Evolutionary conservation across 2,888 invertebrate species (phyloP), one percentile per base, ranked within the genome.

Genomic region (Drosophila phalerata): DNA sequence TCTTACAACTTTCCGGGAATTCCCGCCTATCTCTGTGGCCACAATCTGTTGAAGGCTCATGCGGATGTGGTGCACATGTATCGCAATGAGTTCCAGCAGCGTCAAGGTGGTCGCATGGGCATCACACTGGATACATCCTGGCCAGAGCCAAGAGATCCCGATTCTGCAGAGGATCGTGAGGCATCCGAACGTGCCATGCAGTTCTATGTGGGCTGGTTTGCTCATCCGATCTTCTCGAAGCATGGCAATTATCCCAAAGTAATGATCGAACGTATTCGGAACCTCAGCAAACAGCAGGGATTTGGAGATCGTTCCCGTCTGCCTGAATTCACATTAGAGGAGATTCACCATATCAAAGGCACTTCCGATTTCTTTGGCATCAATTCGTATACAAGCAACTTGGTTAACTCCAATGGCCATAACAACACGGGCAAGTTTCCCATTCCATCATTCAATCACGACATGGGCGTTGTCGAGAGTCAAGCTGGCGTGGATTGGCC

Each of bases 1-100:
- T 93, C 94, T 0, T 90, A 94, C 69, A 93, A 94, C 79, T 94
- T 94, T 15, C 94, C 94, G 1, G 95, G 95, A 3, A 93, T 94
- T 49, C 95, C 94, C 0, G 93, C 94, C 69, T 97, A 97, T 88
- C 91, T 95, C 0, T 96, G 96, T 77, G 94, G 94, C 0, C 96
- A 96, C 86, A 96, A 96, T 87, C 92, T 96, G 56, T 91, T 97
- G 17, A 95, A 95, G 87, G 95, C 97, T 0, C 97, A 97, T 85
- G 95, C 95, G 0, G 94, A 93, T 85, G 95, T 94, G n/a, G 95
- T 95, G 76, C 95, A 95, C 81, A 93, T 95, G 85, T 95, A 95
- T 79, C 93, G 95, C 37, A 90, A 93, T 9, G 92, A 94, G 62
- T 96, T 95, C 88, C 93, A 94, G 58, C 88, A 93, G 17, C 81